phyloP scores from a whole-genome alignment of 2,797 vertebrate genomes.

The Bryconaethiops microstoma region DNA sequence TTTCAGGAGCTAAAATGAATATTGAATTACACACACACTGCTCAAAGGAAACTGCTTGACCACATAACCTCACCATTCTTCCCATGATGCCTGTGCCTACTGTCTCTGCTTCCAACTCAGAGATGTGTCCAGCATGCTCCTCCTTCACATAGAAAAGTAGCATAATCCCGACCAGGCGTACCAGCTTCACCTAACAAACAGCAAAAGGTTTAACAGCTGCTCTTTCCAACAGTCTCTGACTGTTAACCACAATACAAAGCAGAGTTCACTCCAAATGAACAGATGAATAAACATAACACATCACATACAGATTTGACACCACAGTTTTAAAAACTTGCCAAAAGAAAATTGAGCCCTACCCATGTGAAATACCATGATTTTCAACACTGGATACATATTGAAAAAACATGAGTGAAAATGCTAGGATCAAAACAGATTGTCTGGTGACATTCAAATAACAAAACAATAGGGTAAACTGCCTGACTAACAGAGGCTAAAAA shows the following conservation, averaged over 20 bases:
- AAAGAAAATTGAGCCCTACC: neutral
- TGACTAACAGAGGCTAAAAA: neutral
- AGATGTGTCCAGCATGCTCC: conserved; percentile 86
- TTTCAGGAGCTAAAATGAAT: neutral
- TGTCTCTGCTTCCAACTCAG: conserved; percentile 88
- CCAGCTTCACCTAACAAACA: conserved; percentile 85
- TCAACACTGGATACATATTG: neutral
- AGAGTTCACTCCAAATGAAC: neutral
- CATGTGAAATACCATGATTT: neutral
- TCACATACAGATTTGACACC: neutral
- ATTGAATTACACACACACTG: neutral
- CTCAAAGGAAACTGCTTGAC: neutral
- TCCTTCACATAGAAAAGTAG: conserved; percentile 89
- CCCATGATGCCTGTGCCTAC: conserved; percentile 99
- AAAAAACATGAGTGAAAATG: neutral
- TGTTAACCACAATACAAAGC: neutral
- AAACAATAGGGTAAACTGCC: neutral
- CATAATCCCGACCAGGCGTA: conserved; percentile 96
- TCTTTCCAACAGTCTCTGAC: neutral
- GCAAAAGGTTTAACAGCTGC: neutral
- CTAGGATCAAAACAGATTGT: no score
- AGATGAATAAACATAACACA: no score
- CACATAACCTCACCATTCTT: conserved; percentile 85
- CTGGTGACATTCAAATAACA: neutral
- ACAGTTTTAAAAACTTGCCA: no score